A percentile compares a stretch with the other conserved stretches of the same genome.
Conservation (phyloP, 2,113 vertebrate species). For the Petromus typicus region DNA sequence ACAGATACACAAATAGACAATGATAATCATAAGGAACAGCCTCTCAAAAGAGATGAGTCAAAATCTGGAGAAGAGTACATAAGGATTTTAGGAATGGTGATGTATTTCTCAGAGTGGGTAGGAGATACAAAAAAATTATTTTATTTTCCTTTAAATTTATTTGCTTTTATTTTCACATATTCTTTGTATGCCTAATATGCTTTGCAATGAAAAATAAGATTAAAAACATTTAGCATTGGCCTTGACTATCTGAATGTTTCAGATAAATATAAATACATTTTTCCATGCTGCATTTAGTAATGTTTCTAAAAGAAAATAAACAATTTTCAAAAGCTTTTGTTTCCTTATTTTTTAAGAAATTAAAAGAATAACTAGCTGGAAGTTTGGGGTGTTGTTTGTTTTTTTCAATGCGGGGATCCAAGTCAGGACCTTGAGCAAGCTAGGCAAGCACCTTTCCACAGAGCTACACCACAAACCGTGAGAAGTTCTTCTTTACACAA, state of each 20-base stretch:
- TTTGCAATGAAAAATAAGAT: slow-evolving; percentile 43
- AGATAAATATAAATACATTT: slow-evolving; percentile 27
- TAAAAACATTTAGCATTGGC: slow-evolving; percentile 20
- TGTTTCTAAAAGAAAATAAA: too few relatives aligned
- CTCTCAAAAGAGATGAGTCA: not conserved
- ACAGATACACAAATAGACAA: not conserved
- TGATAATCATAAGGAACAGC: not conserved
- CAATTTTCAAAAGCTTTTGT: too few relatives aligned
- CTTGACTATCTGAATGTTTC: slow-evolving; percentile 53
- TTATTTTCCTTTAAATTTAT: slow-evolving; percentile 38
- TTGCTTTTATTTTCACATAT: not conserved
- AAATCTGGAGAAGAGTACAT: not conserved
- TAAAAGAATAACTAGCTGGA: slow-evolving; percentile 21
- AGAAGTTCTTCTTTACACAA: not conserved
- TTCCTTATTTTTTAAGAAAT: slow-evolving; percentile 22
- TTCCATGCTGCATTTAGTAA: too few relatives aligned
- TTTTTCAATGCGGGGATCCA: not conserved
- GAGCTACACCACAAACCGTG: not conserved
- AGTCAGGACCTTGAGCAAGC: not conserved
- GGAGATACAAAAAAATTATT: not conserved
- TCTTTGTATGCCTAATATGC: not conserved
- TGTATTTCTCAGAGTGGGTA: not conserved
- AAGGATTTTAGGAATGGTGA: not conserved
- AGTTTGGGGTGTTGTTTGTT: not conserved
- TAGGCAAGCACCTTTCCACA: not conserved